Evolutionary conservation across 2,113 vertebrate species (phyloP), one percentile per base, ranked within the genome.

Genomic region (Dipodomys ordii): DNA sequence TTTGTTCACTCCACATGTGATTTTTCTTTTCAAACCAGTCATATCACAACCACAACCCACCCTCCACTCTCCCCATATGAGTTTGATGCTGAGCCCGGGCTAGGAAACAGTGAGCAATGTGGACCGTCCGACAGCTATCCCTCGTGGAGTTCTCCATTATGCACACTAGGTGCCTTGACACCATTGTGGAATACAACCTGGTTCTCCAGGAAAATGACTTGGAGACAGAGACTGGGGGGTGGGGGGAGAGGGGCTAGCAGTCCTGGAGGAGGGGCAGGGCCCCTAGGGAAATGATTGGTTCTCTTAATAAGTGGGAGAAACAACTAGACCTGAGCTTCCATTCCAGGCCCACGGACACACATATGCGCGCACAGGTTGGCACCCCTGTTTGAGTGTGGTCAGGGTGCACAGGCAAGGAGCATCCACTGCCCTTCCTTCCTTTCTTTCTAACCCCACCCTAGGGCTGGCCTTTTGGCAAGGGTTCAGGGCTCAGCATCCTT

Each of bases 401-500:
- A 67, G 53, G 19, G 65, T 62, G 27, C 39, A 1, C 22, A 15
- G 60, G 49, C 49, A 13, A 57, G 53, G 53, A 18, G 53, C 53
- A 57, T 16, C 16, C 53, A 57, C 15, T 57, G 53, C 27, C 22
- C 2, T 53, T 69, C 67, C 27, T 87, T 15, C 76, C 27, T 60
- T 27, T 46, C 13, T 19, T 57, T 11, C 23, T 16, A 77, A 27
- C 44, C 18, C 32, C 35, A 20, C 8, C 53, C 1, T 13, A 77
- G 35, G 53, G 35, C 73, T 68, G 30, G 83, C 49, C 69, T 94
- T 72, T 79, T 60, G 88, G 49, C 4, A 15, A 79, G 23, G 49
- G 12, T n/a, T 9, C 25, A 74, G 20, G 68, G 7, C 22, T 3
- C 1, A 0, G 19, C 16, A 64, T 57, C 1, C 2, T 19, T 49